These are phyloP conservation scores for Amiota communis DNA, from an alignment of 2,888 invertebrate genomes.

Conservation along the genomic window DNA sequence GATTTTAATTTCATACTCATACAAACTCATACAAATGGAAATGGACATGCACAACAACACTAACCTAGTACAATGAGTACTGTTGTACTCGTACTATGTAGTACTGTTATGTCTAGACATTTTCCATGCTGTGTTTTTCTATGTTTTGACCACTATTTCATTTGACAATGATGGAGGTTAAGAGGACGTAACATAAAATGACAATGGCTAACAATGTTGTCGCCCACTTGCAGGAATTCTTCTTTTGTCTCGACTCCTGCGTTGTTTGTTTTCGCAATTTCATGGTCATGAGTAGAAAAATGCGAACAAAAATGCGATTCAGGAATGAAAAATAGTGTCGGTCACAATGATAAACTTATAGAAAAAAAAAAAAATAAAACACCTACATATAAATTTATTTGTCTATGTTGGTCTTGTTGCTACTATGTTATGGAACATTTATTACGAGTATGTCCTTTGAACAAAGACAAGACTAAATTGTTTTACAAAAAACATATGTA, in stretches of 20 bases:
- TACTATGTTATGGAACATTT: neutral
- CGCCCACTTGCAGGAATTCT: neutral
- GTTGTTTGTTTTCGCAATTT: constrained; percentile 10
- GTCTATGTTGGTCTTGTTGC: neutral
- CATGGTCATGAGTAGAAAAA: constrained; percentile 6
- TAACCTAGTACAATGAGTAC: too few relatives aligned
- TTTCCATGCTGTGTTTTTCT: neutral
- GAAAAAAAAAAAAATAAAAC: neutral
- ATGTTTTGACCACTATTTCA: neutral
- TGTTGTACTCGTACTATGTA: too few relatives aligned
- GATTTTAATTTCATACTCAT: constrained; percentile 42
- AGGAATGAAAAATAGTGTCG: constrained; percentile 9
- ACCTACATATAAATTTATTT: too few relatives aligned
- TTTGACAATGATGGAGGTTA: neutral
- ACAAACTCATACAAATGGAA: neutral
- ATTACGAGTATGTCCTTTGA: too few relatives aligned
- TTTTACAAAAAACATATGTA: too few relatives aligned
- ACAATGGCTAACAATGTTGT: constrained; percentile 3
- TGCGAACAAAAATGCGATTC: neutral
- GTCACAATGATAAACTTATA: constrained; percentile 12
- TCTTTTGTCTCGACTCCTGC: neutral
- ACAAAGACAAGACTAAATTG: too few relatives aligned
- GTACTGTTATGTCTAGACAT: too few relatives aligned
- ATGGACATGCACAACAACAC: neutral
- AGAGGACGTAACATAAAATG: constrained; percentile 4